These are phyloP conservation scores for Percopsis omiscomaycus DNA, from an alignment of 2,797 vertebrate genomes.

Conservation along the genomic window DNA sequence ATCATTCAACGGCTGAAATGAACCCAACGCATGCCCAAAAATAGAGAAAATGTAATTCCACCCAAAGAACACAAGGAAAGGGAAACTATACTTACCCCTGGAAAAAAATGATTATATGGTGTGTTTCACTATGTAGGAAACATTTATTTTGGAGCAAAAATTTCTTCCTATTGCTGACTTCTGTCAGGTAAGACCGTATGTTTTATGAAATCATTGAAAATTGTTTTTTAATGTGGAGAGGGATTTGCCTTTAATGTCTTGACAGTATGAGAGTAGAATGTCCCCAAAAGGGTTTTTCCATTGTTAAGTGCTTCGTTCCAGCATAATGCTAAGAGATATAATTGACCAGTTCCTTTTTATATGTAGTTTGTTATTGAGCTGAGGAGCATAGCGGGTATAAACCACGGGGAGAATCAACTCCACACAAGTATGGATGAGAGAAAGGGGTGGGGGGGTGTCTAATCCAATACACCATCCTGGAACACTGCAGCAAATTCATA, in stretches of 20 bases:
- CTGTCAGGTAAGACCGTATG: conserved; percentile 33
- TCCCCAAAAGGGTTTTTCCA: too few species aligned
- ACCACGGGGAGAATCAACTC: too few species aligned
- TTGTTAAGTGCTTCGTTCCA: too few species aligned
- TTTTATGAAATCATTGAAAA: conserved; percentile 36
- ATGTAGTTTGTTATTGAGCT: too few species aligned
- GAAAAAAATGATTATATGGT: conserved; percentile 27
- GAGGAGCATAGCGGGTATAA: too few species aligned
- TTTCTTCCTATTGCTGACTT: conserved; percentile 32
- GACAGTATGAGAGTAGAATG: conserved; percentile 32
- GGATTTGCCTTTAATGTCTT: conserved; percentile 54
- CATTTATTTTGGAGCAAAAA: conserved; percentile 33
- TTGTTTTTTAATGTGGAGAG: conserved; percentile 39
- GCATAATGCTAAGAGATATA: too few species aligned
- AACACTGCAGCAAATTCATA: too few species aligned
- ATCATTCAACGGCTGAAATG: conserved; percentile 60
- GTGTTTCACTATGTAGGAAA: conserved; percentile 16
- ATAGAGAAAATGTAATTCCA: conserved; percentile 31
- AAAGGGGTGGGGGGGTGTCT: too few species aligned
- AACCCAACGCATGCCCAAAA: conserved; percentile 41
- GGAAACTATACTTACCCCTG: conserved; percentile 11
- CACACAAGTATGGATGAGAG: too few species aligned
- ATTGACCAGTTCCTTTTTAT: too few species aligned
- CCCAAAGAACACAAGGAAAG: conserved; percentile 19
- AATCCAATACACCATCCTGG: too few species aligned